Evolutionary conservation across 2,113 vertebrate genomes (phyloP).

Genomic region (Saimiri boliviensis): DNA sequence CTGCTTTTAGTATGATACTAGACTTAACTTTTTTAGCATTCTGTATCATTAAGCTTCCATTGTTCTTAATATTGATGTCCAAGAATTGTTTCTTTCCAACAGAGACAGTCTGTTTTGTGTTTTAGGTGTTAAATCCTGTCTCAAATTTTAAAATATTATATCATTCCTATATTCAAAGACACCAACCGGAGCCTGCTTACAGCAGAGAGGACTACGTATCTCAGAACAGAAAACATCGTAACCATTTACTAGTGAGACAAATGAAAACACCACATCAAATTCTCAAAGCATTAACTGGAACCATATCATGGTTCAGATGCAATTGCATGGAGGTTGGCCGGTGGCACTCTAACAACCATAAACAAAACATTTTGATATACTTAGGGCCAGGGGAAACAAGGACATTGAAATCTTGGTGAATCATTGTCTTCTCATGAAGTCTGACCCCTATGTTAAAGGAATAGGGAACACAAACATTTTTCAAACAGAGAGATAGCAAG

Average conservation of each 20-base stretch:
- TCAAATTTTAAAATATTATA: conserved; percentile 27
- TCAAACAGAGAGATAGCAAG: not conserved
- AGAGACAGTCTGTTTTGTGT: not conserved
- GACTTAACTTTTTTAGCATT: not conserved
- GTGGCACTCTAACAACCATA: not conserved
- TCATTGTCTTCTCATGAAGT: not conserved
- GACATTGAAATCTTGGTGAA: not conserved
- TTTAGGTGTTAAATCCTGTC: not conserved
- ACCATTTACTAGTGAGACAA: not conserved
- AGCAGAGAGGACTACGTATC: not conserved
- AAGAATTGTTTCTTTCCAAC: not conserved
- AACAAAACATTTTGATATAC: not conserved
- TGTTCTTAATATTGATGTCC: not conserved
- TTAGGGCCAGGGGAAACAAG: not conserved
- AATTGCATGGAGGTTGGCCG: fast-evolving
- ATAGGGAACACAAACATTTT: not conserved
- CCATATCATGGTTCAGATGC: not conserved
- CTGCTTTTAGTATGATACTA: not conserved
- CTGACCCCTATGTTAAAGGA: not conserved
- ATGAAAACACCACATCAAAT: not conserved
- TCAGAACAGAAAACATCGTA: not conserved
- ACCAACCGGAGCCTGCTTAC: not conserved
- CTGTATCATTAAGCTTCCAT: not conserved
- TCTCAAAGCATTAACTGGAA: not conserved
- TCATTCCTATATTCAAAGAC: not conserved